Conservation (phyloP, 2,888 invertebrate species). For the Suillia variegata region DNA sequence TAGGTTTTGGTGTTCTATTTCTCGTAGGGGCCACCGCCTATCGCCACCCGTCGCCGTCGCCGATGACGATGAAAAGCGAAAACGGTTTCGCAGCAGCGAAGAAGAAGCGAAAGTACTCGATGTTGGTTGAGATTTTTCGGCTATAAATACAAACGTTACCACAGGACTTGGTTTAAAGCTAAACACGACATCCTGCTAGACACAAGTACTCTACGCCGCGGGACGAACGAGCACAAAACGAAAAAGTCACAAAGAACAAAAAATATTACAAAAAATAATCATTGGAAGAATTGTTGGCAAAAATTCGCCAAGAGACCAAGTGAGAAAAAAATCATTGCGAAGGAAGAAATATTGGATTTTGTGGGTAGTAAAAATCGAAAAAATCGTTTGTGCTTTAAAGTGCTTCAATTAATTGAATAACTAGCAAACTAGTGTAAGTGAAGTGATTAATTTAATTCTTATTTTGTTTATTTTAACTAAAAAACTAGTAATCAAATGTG, state of each 20-base stretch:
- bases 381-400: no score
- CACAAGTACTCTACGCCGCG: constrained; percentile 46
- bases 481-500: no score
- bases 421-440: no score
- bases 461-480: no score
- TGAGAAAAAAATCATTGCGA: neutral
- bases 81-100: constrained; percentile 3
- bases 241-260: constrained; percentile 18
- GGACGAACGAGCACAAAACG: constrained; percentile 15
- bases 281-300: neutral
- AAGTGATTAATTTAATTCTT: no score
- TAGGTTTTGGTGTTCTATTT: constrained; percentile 18
- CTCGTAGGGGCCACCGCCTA: no score
- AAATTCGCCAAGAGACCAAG: neutral
- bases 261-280: constrained; percentile 6
- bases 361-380: neutral
- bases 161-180: constrained; percentile 52
- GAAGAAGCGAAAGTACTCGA: constrained; percentile 22
- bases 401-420: no score
- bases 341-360: neutral
- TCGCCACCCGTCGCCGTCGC: neutral
- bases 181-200: constrained; percentile 55
- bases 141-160: constrained; percentile 58
- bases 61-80: constrained; percentile 2
- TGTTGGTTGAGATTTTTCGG: constrained; percentile 33